These are phyloP conservation scores for Narcine bancroftii DNA, from an alignment of 2,113 vertebrate species.

Conservation along the genomic window DNA sequence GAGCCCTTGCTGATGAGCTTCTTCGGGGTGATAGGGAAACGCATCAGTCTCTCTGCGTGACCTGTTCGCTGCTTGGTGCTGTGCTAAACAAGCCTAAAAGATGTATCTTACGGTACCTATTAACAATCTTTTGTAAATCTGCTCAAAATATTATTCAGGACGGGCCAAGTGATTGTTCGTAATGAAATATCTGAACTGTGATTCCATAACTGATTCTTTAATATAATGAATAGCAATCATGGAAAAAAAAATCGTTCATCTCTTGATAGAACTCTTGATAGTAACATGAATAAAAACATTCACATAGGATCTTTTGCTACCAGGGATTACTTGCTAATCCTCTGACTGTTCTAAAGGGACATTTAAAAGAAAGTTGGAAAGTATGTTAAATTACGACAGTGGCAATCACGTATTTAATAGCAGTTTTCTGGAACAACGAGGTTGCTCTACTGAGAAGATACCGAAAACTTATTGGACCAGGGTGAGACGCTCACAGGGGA, in stretches of 20 bases:
- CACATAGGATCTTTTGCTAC: too few species aligned
- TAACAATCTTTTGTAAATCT: conserved; percentile 32
- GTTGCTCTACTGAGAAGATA: background rate
- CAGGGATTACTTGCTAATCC: background rate
- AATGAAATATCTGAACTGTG: conserved; percentile 25
- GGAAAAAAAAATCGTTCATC: background rate
- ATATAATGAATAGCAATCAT: background rate
- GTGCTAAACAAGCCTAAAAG: background rate
- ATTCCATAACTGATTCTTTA: conserved; percentile 3
- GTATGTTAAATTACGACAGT: background rate
- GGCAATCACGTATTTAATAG: background rate
- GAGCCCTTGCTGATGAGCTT: background rate
- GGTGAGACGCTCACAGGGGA: background rate
- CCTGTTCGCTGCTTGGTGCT: conserved; percentile 34
- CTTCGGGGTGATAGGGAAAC: conserved; percentile 38
- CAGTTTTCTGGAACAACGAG: background rate
- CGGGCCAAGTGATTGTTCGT: background rate
- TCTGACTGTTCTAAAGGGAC: background rate
- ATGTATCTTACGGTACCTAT: background rate
- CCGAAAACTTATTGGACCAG: background rate
- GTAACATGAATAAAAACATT: too few species aligned
- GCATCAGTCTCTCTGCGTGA: conserved; percentile 38
- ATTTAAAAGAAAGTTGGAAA: background rate
- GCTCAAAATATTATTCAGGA: background rate
- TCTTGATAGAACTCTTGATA: too few species aligned